phyloP scores from a whole-genome alignment of 2,888 invertebrate species.

The Itoplectis maculator region DNA sequence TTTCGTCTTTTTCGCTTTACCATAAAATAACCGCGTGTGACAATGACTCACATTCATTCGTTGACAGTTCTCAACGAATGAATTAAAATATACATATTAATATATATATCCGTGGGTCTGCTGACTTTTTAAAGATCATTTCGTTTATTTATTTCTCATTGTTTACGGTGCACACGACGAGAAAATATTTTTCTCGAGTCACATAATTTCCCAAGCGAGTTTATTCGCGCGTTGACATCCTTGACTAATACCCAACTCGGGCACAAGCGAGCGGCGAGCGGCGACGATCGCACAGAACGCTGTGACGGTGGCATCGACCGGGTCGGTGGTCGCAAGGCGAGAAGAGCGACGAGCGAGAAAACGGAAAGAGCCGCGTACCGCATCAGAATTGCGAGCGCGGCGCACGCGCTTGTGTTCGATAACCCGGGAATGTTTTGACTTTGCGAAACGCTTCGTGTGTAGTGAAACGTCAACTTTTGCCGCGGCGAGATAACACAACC shows the following conservation, averaged over 20 bases:
- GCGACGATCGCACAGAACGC: neutral
- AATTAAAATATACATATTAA: neutral
- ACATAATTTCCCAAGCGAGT: slow-evolving; percentile 52
- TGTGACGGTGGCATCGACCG: neutral
- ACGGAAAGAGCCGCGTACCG: slow-evolving; percentile 38
- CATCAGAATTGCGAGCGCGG: slow-evolving; percentile 50
- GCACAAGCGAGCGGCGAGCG: neutral
- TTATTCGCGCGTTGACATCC: slow-evolving; percentile 34
- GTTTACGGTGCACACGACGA: neutral
- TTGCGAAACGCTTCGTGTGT: neutral
- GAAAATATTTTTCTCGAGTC: slow-evolving; percentile 6
- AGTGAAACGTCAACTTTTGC: slow-evolving; percentile 37
- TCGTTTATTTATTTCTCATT: neutral
- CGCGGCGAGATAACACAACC: slow-evolving; percentile 32
- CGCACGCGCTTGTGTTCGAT: slow-evolving; percentile 22
- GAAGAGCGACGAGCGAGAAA: slow-evolving; percentile 17
- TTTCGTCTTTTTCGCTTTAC: too few relatives aligned
- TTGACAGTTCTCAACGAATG: neutral
- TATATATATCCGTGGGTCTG: neutral
- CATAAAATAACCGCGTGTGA: too few relatives aligned
- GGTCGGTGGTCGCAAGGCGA: neutral
- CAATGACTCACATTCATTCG: too few relatives aligned
- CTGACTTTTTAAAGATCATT: neutral
- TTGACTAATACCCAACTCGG: slow-evolving; percentile 46
- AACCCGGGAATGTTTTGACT: slow-evolving; percentile 30